Base-by-base conservation (phyloP, 2,113 vertebrate genomes). In the Trogon surrucura region DNA sequence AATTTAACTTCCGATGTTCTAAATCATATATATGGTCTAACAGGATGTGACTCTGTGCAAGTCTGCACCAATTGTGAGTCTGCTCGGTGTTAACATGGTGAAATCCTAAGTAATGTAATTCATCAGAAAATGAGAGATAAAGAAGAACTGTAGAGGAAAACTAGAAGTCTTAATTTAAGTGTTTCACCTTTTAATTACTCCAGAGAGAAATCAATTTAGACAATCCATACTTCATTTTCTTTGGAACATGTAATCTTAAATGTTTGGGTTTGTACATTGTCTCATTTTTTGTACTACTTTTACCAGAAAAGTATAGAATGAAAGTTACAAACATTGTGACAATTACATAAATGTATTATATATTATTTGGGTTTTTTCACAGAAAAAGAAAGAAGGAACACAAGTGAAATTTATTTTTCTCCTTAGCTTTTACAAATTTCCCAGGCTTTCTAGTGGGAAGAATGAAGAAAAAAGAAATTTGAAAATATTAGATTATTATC, bases 191-290 rank as follows among this genome's bases (percentile, higher is more conserved):
- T 74, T 74, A 91, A 78, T 91, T 89, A 67, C 22, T 67, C 21
- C 27, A 80, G 80, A 87, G 47, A 91, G 91, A 96, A 96, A 89
- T 70, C n/a, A 89, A n/a, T 91, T 92, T 71, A 86, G 51, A 44
- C 4, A 60, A 56, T 71, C 23, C 10, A 44, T 61, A 50, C 27
- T 89, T 84, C 45, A 19, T 67, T 84, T 73, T 4, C 29, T 70
- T 87, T 84, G 65, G 38, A 84, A 36, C 3, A 45, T 5, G 6
- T 58, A 58, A 74, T 86, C 80, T 92, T 78, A 78, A 84, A 47
- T 58, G 25, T 71, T 84, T 92, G 11, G 11, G 3, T 71, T 80
- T 81, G 27, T 62, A 70, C 15, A 29, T 41, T 74, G 12, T 84
- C 60, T 89, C n/a, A 54, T 11, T 84, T 91, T 64, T 56, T 84